Base-by-base conservation (phyloP, 2,888 invertebrate species). In the Platycheirus albimanus region DNA sequence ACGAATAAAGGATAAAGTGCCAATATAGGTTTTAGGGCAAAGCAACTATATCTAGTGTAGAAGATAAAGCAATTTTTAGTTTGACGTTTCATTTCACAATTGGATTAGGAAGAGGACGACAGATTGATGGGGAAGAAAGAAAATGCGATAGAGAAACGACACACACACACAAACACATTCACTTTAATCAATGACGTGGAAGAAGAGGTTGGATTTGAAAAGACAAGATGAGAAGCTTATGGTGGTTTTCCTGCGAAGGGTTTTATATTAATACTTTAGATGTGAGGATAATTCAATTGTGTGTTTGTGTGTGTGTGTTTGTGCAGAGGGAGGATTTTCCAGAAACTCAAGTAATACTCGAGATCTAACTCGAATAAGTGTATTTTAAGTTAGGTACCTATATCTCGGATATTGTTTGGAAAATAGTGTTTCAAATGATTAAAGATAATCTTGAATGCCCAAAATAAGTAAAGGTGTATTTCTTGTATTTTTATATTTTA, bases 51-150 rank as follows among this genome's bases (percentile, higher is more conserved):
- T n/a, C n/a, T n/a, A n/a, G n/a, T n/a, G 17, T 47, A 10, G 19
- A 10, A 81, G 77, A 77, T 72, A 67, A 77, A 81, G 71, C 71
- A 81, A 77, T 81, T 81, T 81, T 81, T 72, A 76, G 81, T 81
- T 81, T 76, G 81, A 81, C 67, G 81, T 81, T 81, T 81, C 81
- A 76, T 76, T 81, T 81, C 76, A 77, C 81, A 76, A 81, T 77
- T 77, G 81, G 71, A 77, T 81, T 81, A 81, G 67, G 54, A 67
- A 24, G 47, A 67, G 66, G 67, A 67, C 28, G 66, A 67, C 61
- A 71, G 71, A 81, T 67, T 66, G 52, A 71, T 67, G 61, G 66
- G 45, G 54, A 28, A 36, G 36, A 30, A 61, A 36, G 52, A 76
- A 76, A 71, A 66, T 76, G 54, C 52, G 20, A 67, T 66, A 67